Evolutionary conservation across 2,113 vertebrate species (phyloP), one percentile per base, ranked within the genome.

Genomic region (Leptocoma aspasia): DNA sequence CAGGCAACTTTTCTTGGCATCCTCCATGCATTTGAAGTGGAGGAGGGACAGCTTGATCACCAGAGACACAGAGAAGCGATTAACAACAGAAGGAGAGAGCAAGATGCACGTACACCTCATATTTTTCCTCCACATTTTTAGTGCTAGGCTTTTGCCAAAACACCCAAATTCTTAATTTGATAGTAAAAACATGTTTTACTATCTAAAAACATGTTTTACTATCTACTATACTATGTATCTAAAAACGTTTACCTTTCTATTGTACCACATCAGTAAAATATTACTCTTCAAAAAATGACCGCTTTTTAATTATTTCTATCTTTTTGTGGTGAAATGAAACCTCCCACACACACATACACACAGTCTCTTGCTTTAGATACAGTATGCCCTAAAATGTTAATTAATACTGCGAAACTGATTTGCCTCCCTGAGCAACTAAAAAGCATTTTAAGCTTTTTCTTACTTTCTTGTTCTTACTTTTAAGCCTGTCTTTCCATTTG

Each of bases 371-470:
- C 90, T 90, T 94, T 82, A 89, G 72, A 68, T 78, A 52, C 5
- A 82, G 60, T 41, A 27, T 93, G 77, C 35, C 79, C 83, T 86
- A 52, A 95, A 94, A 92, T 91, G 70, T 92, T 89, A 94, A 96
- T 95, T 90, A 92, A 91, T 94, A 86, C 44, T 35, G 52, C 63
- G 65, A 82, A 92, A 79, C 50, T 79, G 20, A 8, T 95, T 92
- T 4, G 0, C 88, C n/a, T 91, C 68, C 73, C 42, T 41, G 69
- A 81, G 27, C 60, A 87, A 59, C 82, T 76, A 63, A 88, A 93
- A 83, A 71, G 42, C 37, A 87, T 86, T 37, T 86, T 91, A 81
- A 92, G 30, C 35, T 73, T 86, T 69, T 31, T 71, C 86, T 78
- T n/a, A n/a, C 21, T 44, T 83, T 35, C 23, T 73, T 83, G 8